These are phyloP conservation scores for Parazoanthus swiftii DNA, from an alignment of 92 coral and sea anemone species.

Conservation along the genomic window DNA sequence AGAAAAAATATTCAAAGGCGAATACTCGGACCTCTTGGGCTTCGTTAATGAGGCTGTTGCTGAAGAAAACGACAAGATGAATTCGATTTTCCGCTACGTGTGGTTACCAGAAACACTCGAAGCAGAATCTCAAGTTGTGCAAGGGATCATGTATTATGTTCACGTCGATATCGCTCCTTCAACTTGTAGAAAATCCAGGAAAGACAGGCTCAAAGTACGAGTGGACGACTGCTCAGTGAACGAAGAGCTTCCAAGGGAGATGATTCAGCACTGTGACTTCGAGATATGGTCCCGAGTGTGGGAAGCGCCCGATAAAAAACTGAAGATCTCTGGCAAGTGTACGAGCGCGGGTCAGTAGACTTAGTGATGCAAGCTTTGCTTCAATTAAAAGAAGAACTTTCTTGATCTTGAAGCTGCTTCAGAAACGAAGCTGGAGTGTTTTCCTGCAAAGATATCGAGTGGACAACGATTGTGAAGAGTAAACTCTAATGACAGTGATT, in stretches of 20 bases:
- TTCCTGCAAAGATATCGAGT: background rate
- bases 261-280: background rate
- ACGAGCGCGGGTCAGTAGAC: background rate
- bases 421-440: background rate
- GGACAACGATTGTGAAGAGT: background rate
- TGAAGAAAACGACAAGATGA: slow-evolving; percentile 16
- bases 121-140: slow-evolving; percentile 30
- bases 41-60: slow-evolving; percentile 24
- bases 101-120: slow-evolving; percentile 14
- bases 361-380: background rate
- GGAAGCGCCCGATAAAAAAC: background rate
- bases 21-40: background rate
- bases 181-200: background rate
- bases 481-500: too few relatives aligned
- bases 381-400: background rate
- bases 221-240: background rate
- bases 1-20: background rate
- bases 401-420: background rate
- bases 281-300: slow-evolving; percentile 8
- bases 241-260: background rate
- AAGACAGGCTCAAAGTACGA: background rate
- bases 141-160: slow-evolving; percentile 28
- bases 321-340: background rate
- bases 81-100: slow-evolving; percentile 8
- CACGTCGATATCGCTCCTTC: slow-evolving; percentile 30